A percentile compares a stretch with the other conserved stretches of the same genome.
Conservation (phyloP, 2,888 invertebrate species). For the Sarcophaga caerulescens region DNA sequence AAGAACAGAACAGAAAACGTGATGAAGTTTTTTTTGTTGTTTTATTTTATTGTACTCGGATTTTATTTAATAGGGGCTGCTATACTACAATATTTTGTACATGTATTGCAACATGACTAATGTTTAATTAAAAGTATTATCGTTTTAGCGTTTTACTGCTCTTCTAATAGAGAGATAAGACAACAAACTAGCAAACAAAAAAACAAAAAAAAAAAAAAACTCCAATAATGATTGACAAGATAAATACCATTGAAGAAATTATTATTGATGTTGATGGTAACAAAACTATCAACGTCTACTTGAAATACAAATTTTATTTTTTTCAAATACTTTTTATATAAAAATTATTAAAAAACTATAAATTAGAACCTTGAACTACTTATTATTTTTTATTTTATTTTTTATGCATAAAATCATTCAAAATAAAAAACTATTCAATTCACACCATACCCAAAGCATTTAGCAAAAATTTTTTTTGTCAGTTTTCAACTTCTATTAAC, state of each 20-base stretch:
- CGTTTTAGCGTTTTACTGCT: neutral
- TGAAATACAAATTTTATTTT: neutral
- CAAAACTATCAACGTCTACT: neutral
- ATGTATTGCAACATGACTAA: neutral
- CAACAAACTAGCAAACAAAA: neutral
- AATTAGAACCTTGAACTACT: conserved; percentile 36
- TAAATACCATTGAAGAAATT: neutral
- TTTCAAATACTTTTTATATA: neutral
- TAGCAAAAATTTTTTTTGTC: neutral
- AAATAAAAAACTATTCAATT: neutral
- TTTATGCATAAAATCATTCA: neutral
- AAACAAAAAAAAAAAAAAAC: neutral
- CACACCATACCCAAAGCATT: neutral
- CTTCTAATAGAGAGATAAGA: neutral
- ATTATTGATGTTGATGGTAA: neutral
- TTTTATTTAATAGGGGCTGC: no score
- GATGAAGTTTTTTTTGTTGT: neutral
- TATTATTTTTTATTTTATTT: conserved; percentile 1
- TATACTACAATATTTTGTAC: no score
- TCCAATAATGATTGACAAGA: conserved; percentile 8
- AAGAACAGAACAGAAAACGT: conserved; percentile 4
- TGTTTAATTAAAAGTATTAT: neutral
- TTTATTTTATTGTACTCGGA: neutral
- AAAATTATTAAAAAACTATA: neutral
- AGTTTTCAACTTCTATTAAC: conserved; percentile 24